Evolutionary conservation across 2,797 vertebrate genomes (phyloP).

Genomic region (Hylomyscus alleni): DNA sequence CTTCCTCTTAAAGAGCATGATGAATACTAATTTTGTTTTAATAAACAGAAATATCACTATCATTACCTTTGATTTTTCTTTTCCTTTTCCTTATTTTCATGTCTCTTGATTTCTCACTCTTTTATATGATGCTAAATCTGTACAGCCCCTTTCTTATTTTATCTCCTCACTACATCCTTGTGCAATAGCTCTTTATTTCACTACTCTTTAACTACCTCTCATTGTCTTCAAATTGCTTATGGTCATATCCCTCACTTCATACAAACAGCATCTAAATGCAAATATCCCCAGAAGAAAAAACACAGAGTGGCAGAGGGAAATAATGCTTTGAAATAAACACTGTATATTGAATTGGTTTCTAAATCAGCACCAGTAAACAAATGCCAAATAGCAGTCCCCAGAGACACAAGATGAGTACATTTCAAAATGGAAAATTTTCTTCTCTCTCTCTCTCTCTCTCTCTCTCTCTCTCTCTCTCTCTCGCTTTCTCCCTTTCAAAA

Average conservation of each 20-base stretch:
- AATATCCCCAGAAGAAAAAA: conserved; percentile 81
- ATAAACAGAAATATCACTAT: conserved; percentile 70
- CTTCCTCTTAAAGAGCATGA: conserved; percentile 64
- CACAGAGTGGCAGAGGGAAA: conserved; percentile 76
- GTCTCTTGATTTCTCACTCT: conserved; percentile 71
- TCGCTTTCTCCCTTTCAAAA: background rate
- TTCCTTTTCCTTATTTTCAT: conserved; percentile 48
- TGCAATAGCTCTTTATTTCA: conserved; percentile 66
- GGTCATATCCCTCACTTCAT: conserved; percentile 80
- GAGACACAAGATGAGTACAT: conserved; percentile 67
- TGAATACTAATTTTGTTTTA: conserved; percentile 81
- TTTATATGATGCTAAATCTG: conserved; percentile 54
- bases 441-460: conserved; percentile 39
- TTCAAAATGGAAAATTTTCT: conserved; percentile 76
- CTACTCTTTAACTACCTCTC: conserved; percentile 72
- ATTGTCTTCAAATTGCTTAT: conserved; percentile 79
- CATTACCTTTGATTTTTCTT: conserved; percentile 73
- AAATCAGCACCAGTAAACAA: conserved; percentile 78
- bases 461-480: background rate
- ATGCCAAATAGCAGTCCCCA: conserved; percentile 72
- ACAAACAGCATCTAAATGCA: conserved; percentile 84
- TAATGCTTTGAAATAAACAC: conserved; percentile 77
- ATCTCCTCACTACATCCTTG: conserved; percentile 59
- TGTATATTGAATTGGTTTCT: conserved; percentile 80
- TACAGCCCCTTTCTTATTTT: conserved; percentile 57